A percentile compares a stretch with the other conserved stretches of the same genome.
Evolutionary conservation across 2,888 invertebrate genomes (phyloP).

Genomic region (Caenorhabditis sp.): DNA sequence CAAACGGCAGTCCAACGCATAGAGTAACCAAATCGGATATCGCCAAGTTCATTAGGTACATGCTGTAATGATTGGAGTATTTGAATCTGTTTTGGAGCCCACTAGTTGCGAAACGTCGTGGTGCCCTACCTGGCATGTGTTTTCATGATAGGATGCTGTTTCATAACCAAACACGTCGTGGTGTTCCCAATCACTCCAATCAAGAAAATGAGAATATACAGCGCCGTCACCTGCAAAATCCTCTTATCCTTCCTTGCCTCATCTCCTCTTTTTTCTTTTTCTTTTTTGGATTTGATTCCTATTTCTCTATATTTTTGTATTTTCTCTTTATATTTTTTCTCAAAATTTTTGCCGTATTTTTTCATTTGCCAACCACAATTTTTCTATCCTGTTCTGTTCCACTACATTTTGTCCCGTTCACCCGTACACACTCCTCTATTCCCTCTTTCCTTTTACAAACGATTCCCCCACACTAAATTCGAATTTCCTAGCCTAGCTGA

Average conservation of each 20-base stretch:
- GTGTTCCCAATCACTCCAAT: constrained; percentile 73
- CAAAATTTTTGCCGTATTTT: too few relatives aligned
- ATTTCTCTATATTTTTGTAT: neutral
- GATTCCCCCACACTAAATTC: neutral
- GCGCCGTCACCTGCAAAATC: constrained; percentile 64
- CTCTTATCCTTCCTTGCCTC: neutral
- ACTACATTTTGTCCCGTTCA: too few relatives aligned
- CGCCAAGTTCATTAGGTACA: constrained; percentile 73
- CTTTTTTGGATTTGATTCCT: neutral
- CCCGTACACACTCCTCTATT: neutral
- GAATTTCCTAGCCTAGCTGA: too few relatives aligned
- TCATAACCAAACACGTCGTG: constrained; percentile 72
- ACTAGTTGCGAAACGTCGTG: too few relatives aligned
- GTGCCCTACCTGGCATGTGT: constrained; percentile 74
- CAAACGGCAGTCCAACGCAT: constrained; percentile 74
- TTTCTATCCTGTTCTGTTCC: too few relatives aligned
- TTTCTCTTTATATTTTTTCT: too few relatives aligned
- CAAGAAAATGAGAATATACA: constrained; percentile 69
- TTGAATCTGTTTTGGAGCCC: too few relatives aligned
- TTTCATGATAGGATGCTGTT: constrained; percentile 72
- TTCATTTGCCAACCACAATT: too few relatives aligned
- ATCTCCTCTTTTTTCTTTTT: neutral
- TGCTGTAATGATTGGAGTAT: too few relatives aligned
- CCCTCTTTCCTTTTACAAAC: neutral
- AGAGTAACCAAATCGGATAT: constrained; percentile 74